A percentile compares a stretch with the other conserved stretches of the same genome.
These are phyloP conservation scores for Tragulus kanchil DNA, from an alignment of 2,113 vertebrate genomes.

Conservation along the genomic window DNA sequence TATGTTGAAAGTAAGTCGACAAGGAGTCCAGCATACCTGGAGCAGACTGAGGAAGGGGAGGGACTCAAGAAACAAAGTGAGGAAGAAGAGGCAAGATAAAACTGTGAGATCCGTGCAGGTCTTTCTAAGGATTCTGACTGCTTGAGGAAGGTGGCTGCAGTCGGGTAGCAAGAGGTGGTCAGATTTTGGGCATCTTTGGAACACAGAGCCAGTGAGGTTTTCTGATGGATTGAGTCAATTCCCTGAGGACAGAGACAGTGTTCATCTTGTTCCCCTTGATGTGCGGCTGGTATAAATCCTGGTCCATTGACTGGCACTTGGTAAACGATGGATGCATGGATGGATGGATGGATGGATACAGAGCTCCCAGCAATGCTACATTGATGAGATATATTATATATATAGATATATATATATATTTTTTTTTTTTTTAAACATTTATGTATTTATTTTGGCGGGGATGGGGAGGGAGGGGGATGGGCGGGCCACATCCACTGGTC, in stretches of 20 bases:
- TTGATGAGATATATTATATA: not conserved
- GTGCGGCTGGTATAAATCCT: not conserved
- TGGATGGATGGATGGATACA: not conserved
- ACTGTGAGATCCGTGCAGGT: not conserved
- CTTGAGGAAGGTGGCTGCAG: not conserved
- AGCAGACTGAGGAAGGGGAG: too few species aligned
- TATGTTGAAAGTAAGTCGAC: not conserved
- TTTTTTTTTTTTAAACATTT: too few species aligned
- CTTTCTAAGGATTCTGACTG: not conserved
- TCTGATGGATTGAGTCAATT: not conserved
- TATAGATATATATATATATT: too few species aligned
- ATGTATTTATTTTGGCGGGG: too few species aligned
- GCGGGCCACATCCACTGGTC: too few species aligned
- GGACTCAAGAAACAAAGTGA: not conserved
- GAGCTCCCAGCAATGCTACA: not conserved
- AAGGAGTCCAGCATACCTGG: not conserved
- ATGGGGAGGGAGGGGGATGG: too few species aligned
- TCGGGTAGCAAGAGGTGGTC: not conserved
- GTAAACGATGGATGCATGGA: not conserved
- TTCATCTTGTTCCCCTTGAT: not conserved
- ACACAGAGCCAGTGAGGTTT: not conserved
- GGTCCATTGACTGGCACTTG: not conserved
- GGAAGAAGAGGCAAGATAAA: not conserved
- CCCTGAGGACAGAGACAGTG: not conserved
- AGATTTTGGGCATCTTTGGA: not conserved